A percentile compares a stretch with the other conserved stretches of the same genome.
Conservation (phyloP, 2,797 vertebrate genomes). For the Myoxocephalus aenaeus region DNA sequence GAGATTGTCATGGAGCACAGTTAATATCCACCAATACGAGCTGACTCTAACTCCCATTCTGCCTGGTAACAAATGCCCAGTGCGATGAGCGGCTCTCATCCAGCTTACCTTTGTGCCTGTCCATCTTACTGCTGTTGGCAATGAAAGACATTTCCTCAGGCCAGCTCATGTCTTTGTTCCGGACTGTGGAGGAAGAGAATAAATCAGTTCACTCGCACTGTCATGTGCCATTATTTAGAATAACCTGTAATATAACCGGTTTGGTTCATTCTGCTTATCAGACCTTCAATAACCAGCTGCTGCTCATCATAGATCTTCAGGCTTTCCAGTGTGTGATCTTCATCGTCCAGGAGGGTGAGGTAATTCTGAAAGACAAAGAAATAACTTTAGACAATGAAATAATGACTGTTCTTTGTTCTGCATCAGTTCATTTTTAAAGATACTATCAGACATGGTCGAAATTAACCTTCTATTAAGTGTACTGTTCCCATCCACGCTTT, state of each 20-base stretch:
- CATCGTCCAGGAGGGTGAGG: conserved; percentile 97
- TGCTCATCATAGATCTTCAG: conserved; percentile 98
- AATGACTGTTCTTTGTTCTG: neutral
- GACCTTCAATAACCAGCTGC: conserved; percentile 98
- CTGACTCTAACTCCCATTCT: neutral
- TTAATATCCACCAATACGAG: neutral
- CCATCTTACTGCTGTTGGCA: conserved; percentile 99
- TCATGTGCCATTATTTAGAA: neutral
- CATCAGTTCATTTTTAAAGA: neutral
- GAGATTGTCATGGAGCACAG: neutral
- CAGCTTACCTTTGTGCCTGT: conserved; percentile 94
- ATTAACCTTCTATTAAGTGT: neutral
- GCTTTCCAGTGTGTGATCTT: conserved; percentile 95
- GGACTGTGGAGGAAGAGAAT: conserved; percentile 84
- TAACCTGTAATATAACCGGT: neutral
- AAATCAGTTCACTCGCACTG: neutral
- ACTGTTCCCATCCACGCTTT: neutral
- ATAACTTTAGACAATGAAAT: neutral
- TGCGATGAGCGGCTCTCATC: neutral
- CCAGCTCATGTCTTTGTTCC: conserved; percentile 99
- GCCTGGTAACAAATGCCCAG: neutral
- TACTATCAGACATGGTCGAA: too few species aligned
- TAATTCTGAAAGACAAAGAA: conserved; percentile 87
- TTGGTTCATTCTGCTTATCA: neutral
- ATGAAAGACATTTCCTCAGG: conserved; percentile 99